Percentiles rank a stretch among this genome's conserved stretches.
Evolutionary conservation across 2,888 invertebrate genomes (phyloP).

Genomic region (Parasteatoda lunata): DNA sequence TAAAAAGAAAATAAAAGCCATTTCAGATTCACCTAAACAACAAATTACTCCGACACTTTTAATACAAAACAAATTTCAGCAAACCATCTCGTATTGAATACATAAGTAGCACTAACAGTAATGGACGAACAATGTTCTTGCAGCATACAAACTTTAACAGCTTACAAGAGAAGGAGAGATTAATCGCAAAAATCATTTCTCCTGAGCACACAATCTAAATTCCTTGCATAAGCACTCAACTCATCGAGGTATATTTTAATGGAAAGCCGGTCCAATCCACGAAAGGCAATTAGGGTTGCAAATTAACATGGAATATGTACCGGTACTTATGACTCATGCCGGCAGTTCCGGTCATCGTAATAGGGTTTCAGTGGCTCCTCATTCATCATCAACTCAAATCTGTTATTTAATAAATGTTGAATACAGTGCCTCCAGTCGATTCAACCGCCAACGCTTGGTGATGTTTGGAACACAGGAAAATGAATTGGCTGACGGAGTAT

Average conservation of each 20-base stretch:
- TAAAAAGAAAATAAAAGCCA: neutral
- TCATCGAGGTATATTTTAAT: slow-evolving; percentile 18
- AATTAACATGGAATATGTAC: slow-evolving; percentile 50
- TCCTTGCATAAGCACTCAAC: slow-evolving; percentile 8
- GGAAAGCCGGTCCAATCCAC: slow-evolving; percentile 26
- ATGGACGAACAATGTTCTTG: neutral
- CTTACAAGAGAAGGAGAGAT: neutral
- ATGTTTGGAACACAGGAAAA: neutral
- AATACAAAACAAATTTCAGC: too few relatives aligned
- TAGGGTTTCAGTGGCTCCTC: slow-evolving; percentile 32
- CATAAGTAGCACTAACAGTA: neutral
- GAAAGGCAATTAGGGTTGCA: slow-evolving; percentile 44
- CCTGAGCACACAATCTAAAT: neutral
- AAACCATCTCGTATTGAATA: neutral
- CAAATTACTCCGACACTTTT: too few relatives aligned
- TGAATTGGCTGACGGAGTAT: neutral
- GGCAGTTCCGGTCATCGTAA: slow-evolving; percentile 21
- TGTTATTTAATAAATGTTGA: slow-evolving; percentile 56
- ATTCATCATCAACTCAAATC: slow-evolving; percentile 37
- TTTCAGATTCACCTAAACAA: too few relatives aligned
- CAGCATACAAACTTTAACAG: neutral
- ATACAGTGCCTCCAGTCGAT: slow-evolving; percentile 31
- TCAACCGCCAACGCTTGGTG: neutral
- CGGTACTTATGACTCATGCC: slow-evolving; percentile 38
- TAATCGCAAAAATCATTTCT: neutral